phyloP scores from a whole-genome alignment of 2,113 vertebrate genomes.

The Ranitomeya imitator region DNA sequence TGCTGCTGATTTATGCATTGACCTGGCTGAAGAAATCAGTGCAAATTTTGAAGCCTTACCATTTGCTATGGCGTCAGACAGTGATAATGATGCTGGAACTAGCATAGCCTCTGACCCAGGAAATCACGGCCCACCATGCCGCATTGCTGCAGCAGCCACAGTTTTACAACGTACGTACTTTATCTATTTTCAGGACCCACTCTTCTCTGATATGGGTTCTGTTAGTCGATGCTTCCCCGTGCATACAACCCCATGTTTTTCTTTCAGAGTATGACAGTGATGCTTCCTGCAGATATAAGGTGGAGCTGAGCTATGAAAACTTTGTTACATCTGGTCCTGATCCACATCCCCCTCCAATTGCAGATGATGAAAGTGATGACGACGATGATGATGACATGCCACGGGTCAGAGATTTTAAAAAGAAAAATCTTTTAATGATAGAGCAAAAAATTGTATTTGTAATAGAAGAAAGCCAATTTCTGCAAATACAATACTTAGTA shows the following conservation, averaged over 20 bases:
- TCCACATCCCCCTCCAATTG: constrained; percentile 87
- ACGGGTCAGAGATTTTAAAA: constrained; percentile 73
- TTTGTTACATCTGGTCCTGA: constrained; percentile 92
- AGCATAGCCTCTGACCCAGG: constrained; percentile 93
- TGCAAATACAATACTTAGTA: too few species aligned
- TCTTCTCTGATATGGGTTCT: not conserved
- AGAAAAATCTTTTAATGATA: not conserved
- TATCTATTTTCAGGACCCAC: not conserved
- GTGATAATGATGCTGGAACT: constrained; percentile 93
- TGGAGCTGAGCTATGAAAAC: constrained; percentile 95
- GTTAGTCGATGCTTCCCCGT: not conserved
- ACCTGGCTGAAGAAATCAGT: constrained; percentile 96
- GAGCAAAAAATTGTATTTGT: not conserved
- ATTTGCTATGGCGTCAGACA: constrained; percentile 98
- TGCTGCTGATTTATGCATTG: constrained; percentile 91
- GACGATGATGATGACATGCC: constrained; percentile 93
- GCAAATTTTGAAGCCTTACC: constrained; percentile 97
- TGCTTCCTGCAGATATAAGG: constrained; percentile 91
- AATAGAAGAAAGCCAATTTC: not conserved
- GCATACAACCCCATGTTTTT: not conserved
- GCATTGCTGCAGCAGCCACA: constrained; percentile 89
- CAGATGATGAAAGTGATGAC: constrained; percentile 95
- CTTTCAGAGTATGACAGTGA: constrained; percentile 92
- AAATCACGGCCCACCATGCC: constrained; percentile 90
- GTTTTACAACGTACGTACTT: constrained; percentile 84